Base-by-base conservation (phyloP, 2,888 invertebrate species). In the Yponomeuta evonymella region DNA sequence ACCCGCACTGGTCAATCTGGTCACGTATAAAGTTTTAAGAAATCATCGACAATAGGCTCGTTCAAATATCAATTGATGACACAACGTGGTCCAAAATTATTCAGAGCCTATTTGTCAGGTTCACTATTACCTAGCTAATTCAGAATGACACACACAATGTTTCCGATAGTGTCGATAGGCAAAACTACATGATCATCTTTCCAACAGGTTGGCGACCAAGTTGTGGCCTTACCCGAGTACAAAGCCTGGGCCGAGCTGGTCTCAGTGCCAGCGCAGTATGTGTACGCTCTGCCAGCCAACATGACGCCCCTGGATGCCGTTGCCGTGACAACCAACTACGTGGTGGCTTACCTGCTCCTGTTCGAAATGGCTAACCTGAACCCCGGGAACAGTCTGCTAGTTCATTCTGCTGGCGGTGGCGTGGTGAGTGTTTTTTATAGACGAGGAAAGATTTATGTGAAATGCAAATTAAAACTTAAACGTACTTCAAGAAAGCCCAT, bases 161-260 rank as follows among this genome's bases (percentile, higher is more conserved):
- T 33, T 33, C 43, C 43, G 43, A 43, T 43, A 8, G 43, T 43
- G 43, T 8, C 6, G 9, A 43, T 43, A 43, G 43, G 5, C 43
- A 43, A 43, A 43, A 43, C 43, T 43, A 8, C 43, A 8, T 43
- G 8, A 43, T 43, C 43, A 43, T 43, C 64, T 64, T 73, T 70
- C 73, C 72, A 74, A 2, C 83, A 96, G 96, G 94, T 96, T 76
- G 96, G 96, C 67, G 96, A 96, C 82, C 94, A 94, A 82, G 97
- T 97, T 29, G 96, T 97, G 11, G 97, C 96, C 1, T 93, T 98
- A 72, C 96, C 96, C 1, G 97, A 97, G 86, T 96, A 95, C 91
- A 94, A 94, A 77, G 97, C 97, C 2, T 98, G 97, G 97, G 96
- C 97, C 9, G 97, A 97, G 89, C 90, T 96, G 73, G 96, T 96